phyloP scores from a whole-genome alignment of 2,113 vertebrate genomes.

The Todiramphus saurophagus region DNA sequence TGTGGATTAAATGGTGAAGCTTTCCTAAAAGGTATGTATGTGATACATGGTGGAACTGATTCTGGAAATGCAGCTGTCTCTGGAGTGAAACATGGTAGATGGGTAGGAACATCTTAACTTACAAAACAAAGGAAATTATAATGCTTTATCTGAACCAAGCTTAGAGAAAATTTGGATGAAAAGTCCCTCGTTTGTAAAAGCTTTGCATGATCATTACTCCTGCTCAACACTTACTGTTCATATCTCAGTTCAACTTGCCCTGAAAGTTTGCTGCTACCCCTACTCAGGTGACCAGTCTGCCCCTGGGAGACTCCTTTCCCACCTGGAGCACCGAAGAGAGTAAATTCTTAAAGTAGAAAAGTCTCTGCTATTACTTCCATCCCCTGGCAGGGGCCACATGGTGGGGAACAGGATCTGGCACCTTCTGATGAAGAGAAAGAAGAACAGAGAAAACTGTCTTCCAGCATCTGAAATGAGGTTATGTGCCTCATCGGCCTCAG shows the following conservation, averaged over 20 bases:
- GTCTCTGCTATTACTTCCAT: not conserved
- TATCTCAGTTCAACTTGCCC: not conserved
- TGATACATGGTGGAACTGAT: not conserved
- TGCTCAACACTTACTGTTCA: not conserved
- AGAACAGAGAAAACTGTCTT: not conserved
- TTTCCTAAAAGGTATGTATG: not conserved
- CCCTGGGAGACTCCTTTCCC: not conserved
- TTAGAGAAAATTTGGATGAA: not conserved
- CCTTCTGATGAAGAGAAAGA: not conserved
- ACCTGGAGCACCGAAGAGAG: not conserved
- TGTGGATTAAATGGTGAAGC: not conserved
- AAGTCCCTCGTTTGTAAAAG: not conserved
- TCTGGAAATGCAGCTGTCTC: not conserved
- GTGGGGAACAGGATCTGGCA: rapidly evolving
- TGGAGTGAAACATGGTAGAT: not conserved
- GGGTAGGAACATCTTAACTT: not conserved
- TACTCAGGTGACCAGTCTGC: not conserved
- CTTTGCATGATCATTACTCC: not conserved
- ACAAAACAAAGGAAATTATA: not conserved
- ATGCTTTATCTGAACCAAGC: not conserved
- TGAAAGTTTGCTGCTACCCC: not conserved
- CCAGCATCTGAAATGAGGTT: not conserved
- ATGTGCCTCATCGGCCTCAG: not conserved
- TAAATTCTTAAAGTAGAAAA: not conserved
- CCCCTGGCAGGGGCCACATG: not conserved